These are phyloP conservation scores for Microcebus murinus DNA, from an alignment of 2,113 vertebrate species.

Conservation along the genomic window DNA sequence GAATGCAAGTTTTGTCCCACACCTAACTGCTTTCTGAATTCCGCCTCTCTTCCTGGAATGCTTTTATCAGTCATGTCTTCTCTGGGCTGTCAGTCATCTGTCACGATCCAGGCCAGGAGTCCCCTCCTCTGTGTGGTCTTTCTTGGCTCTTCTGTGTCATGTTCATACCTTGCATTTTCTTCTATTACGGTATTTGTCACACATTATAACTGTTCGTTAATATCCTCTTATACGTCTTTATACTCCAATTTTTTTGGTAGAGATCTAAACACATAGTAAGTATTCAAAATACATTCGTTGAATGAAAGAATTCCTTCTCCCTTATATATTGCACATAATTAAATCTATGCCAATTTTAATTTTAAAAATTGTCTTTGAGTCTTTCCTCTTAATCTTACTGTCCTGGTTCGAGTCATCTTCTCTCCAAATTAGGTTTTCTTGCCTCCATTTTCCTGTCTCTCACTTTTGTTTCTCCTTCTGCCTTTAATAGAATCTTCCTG, in stretches of 20 bases:
- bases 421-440: not conserved
- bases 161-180: not conserved
- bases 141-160: not conserved
- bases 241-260: not conserved
- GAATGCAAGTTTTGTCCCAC: not conserved
- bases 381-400: not conserved
- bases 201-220: not conserved
- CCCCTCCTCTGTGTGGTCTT: not conserved
- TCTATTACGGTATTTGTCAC: not conserved
- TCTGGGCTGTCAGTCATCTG: not conserved
- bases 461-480: not conserved
- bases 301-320: not conserved
- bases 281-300: not conserved
- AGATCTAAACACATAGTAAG: not conserved
- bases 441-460: not conserved
- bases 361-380: not conserved
- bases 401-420: not conserved
- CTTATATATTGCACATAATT: not conserved
- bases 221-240: not conserved
- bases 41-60: not conserved
- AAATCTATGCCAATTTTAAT: not conserved
- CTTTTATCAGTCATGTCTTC: not conserved
- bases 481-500: not conserved
- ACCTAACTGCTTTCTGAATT: not conserved
- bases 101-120: not conserved